Percentiles rank a stretch among this genome's conserved stretches.
These are phyloP conservation scores for Pleuronectes platessa DNA, from an alignment of 2,113 vertebrate species.

Conservation along the genomic window DNA sequence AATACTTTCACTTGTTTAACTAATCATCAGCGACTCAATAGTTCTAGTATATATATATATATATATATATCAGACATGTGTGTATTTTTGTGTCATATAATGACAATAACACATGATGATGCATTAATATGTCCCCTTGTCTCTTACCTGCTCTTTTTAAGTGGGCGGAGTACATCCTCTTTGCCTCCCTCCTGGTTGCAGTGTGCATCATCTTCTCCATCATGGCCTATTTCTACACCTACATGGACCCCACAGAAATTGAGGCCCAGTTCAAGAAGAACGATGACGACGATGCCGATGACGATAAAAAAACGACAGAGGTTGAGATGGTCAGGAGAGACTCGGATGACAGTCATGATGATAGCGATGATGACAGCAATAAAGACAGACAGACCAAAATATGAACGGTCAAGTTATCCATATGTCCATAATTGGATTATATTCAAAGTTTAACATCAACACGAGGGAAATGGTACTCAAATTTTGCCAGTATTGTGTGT, in stretches of 20 bases:
- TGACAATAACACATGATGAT: neutral
- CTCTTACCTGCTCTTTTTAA: constrained; percentile 52
- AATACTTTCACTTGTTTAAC: neutral
- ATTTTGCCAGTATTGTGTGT: neutral
- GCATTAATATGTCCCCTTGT: constrained; percentile 8
- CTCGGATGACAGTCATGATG: constrained; percentile 17
- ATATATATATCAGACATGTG: neutral
- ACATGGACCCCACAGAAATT: constrained; percentile 87
- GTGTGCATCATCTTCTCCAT: constrained; percentile 91
- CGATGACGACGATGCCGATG: constrained; percentile 55
- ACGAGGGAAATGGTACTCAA: neutral
- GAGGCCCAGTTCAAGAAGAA: constrained; percentile 87
- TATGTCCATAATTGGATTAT: constrained; percentile 66
- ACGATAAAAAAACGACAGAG: constrained; percentile 29
- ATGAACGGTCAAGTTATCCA: constrained; percentile 49
- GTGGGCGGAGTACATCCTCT: constrained; percentile 95
- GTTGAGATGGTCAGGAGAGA: constrained; percentile 38
- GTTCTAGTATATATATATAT: neutral
- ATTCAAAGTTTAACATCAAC: constrained; percentile 3
- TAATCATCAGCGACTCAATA: neutral
- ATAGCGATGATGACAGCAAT: constrained; percentile 2
- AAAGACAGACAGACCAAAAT: fast-evolving
- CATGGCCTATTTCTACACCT: constrained; percentile 94
- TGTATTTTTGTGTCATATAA: neutral
- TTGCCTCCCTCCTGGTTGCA: constrained; percentile 88